Evolutionary conservation across 2,797 vertebrate species (phyloP), one percentile per base, ranked within the genome.

Genomic region (Dendrocincla fuliginosa): DNA sequence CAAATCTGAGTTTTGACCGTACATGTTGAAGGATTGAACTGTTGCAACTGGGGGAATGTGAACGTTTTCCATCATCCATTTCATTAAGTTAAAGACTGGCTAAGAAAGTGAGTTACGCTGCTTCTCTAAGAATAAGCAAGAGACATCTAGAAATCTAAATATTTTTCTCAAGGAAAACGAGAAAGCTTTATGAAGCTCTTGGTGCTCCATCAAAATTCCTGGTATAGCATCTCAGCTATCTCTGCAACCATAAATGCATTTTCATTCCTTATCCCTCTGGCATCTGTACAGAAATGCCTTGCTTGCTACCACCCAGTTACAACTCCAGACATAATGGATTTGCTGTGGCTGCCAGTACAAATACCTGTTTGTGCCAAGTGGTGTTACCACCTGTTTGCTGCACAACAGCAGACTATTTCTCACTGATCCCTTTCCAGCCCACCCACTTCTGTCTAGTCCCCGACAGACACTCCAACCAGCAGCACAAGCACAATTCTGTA

Each of bases 261-360:
- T 89, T 46, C 39, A 22, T 15, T 92, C 61, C 60, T 60, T 56
- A 11, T n/a, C 9, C 35, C 35, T 78, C 8, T 25, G 56, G 23
- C 42, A 33, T 57, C 69, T 1, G 0, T 41, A 35, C 61, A 71
- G 79, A 77, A 4, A 57, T 64, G 69, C 53, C n/a, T 84, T 83
- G 44, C 90, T 82, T 13, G 10, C 86, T 70, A 8, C 64, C 67
- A 63, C 70, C 55, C 42, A 6, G 74, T 74, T 84, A 7, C 17
- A 84, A 55, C 64, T 87, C 83, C 78, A 88, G 53, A 50, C 39
- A 9, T 28, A 73, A 78, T 65, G 82, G 69, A 46, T 86, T 83
- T 86, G 81, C 91, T 84, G 71, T 90, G 89, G 59, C 91, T 93
- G 87, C 89, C 79, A 79, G 79, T 61, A 49, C 76, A 94, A 93